A percentile compares a stretch with the other conserved stretches of the same genome.
phyloP scores from a whole-genome alignment of 1,140 invertebrate species.

The Scylla paramamosain region DNA sequence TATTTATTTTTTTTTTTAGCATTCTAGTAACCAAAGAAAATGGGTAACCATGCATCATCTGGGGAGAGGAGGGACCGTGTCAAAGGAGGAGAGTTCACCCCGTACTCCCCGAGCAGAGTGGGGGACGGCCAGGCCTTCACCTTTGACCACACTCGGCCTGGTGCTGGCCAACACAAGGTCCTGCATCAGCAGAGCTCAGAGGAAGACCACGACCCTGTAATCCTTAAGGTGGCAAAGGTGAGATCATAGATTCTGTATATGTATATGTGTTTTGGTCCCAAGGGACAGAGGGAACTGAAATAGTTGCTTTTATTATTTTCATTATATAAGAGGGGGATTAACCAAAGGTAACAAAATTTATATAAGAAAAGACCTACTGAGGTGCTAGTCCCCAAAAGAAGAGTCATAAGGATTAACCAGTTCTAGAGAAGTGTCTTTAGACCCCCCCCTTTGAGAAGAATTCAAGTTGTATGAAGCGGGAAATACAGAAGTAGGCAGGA shows the following conservation, averaged over 20 bases:
- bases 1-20: background rate
- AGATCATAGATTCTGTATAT: background rate
- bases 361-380: background rate
- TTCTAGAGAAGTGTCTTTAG: no score
- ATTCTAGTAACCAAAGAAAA: slow-evolving; percentile 1
- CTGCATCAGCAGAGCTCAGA: slow-evolving; percentile 49
- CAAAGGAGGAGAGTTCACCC: slow-evolving; percentile 40
- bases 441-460: no score
- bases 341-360: background rate
- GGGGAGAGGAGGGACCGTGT: slow-evolving; percentile 46
- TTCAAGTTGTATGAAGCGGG: no score
- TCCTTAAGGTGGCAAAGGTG: slow-evolving; percentile 39
- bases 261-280: background rate
- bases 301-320: background rate
- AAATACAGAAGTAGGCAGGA: no score
- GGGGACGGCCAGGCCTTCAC: slow-evolving; percentile 58
- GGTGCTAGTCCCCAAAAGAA: background rate
- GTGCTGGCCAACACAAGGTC: slow-evolving; percentile 35
- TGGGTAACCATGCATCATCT: slow-evolving; percentile 63
- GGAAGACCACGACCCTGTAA: slow-evolving; percentile 57
- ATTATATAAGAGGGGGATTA: background rate
- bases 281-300: background rate
- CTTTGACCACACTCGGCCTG: slow-evolving; percentile 42
- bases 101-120: slow-evolving; percentile 42
- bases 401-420: background rate